Base-by-base conservation (phyloP, 2,888 invertebrate species). In the Laspeyria flexula region DNA sequence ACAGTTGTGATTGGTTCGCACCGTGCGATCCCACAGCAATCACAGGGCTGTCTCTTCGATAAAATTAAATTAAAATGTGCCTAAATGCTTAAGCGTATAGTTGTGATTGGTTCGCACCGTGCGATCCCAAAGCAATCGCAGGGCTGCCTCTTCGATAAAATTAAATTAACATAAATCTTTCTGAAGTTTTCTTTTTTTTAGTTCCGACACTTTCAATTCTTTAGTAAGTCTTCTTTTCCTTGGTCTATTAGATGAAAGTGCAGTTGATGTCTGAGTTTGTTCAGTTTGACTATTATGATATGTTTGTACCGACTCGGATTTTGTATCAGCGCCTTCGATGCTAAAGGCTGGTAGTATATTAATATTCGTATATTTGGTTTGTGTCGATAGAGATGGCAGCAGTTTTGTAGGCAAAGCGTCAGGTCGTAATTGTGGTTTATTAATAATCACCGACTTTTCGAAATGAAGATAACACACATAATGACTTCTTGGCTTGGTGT, bases 391-490 rank as follows among this genome's bases (percentile, higher is more conserved):
- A 43, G 39, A 31, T 49, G 50, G 40, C 43, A 55, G 51, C 27
- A 50, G 44, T 52, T 44, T 56, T 44, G 44, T 45, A 44, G 52
- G 56, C 39, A 56, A 43, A 48, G 56, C 56, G 30, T 56, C 44
- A 54, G 43, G 43, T 51, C 30, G 35, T 47, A 58, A 54, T 6
- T 47, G 49, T 49, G 53, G 50, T 18, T 18, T 18, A 38, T 44
- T 13, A 38, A 38, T 42, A 42, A 45, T 52, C 38, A 38, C 48
- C 27, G 44, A 44, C 42, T 48, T 48, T 33, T 56, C 52, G 48
- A 56, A 56, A 56, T 56, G 52, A 40, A 48, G 56, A 37, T 29
- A 47, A 39, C 56, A 56, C 35, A 56, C 56, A 48, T 27, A 41
- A 52, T 56, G 33, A 52, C 52, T 48, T 27, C 12, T 18, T 18